phyloP scores from a whole-genome alignment of 2,797 vertebrate genomes.

The Chelon labrosus region DNA sequence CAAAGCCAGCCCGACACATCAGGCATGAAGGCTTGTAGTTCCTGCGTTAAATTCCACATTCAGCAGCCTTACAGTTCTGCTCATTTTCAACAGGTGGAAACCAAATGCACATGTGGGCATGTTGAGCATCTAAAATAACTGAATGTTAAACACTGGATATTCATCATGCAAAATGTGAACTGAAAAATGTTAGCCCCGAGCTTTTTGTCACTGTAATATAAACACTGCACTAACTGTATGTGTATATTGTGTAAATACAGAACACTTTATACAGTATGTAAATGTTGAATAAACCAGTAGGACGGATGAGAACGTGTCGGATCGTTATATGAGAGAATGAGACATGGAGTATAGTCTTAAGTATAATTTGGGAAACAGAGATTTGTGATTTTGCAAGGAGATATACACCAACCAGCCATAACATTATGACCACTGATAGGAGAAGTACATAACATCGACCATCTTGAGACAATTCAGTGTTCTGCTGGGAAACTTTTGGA shows the following conservation, averaged over 20 bases:
- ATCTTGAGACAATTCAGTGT: too few relatives aligned
- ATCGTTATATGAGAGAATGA: not conserved
- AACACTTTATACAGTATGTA: conserved; percentile 69
- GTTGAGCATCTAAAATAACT: not conserved
- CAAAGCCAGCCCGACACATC: not conserved
- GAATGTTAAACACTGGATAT: conserved; percentile 72
- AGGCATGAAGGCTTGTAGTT: conserved; percentile 4
- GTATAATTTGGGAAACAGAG: too few relatives aligned
- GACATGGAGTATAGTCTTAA: not conserved
- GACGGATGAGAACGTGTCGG: not conserved
- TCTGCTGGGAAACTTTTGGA: too few relatives aligned
- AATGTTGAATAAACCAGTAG: conserved; percentile 73
- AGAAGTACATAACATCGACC: too few relatives aligned
- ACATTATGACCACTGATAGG: too few relatives aligned
- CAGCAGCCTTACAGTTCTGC: conserved; percentile 18
- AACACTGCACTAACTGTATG: conserved; percentile 46
- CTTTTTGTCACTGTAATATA: conserved; percentile 50
- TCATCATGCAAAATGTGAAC: conserved; percentile 46
- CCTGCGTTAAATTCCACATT: not conserved
- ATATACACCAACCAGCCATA: too few relatives aligned
- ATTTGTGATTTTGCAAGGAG: too few relatives aligned
- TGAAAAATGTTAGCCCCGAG: conserved; percentile 16
- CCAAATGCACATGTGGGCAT: conserved; percentile 1
- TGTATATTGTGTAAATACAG: conserved; percentile 80
- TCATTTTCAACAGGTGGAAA: conserved; percentile 15